Percentiles rank a stretch among this genome's conserved stretches.
Evolutionary conservation across 2,113 vertebrate species (phyloP).

Genomic region (Scatophagus argus): DNA sequence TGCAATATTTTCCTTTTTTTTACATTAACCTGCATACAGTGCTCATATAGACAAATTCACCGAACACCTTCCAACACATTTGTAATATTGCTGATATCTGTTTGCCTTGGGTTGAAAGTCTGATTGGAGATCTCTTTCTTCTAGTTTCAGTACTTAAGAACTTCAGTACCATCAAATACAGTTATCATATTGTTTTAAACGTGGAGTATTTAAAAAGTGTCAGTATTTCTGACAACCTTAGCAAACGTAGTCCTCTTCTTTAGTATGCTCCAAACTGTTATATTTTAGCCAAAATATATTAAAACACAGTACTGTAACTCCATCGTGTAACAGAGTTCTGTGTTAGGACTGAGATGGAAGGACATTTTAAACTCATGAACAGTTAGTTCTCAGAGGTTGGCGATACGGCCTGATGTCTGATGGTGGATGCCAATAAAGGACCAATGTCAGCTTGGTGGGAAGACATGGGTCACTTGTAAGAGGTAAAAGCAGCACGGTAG

Average conservation of each 20-base stretch:
- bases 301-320: neutral
- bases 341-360: neutral
- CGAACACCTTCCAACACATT: no score
- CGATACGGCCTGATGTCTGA: neutral
- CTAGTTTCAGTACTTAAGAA: no score
- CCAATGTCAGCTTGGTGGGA: neutral
- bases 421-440: neutral
- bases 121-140: no score
- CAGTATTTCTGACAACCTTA: neutral
- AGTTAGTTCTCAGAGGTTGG: neutral
- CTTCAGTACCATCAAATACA: no score
- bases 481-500: slow-evolving; percentile 31
- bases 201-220: no score
- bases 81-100: no score
- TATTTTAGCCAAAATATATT: neutral
- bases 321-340: neutral
- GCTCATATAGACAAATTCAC: no score
- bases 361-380: neutral
- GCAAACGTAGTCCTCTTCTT: neutral
- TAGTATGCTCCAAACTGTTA: neutral
- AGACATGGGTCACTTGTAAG: neutral
- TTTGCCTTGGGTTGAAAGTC: no score
- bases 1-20: no score
- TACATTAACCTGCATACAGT: no score
- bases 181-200: no score